Evolutionary conservation across 2,113 vertebrate genomes (phyloP).

Genomic region (Amia ocellicauda): DNA sequence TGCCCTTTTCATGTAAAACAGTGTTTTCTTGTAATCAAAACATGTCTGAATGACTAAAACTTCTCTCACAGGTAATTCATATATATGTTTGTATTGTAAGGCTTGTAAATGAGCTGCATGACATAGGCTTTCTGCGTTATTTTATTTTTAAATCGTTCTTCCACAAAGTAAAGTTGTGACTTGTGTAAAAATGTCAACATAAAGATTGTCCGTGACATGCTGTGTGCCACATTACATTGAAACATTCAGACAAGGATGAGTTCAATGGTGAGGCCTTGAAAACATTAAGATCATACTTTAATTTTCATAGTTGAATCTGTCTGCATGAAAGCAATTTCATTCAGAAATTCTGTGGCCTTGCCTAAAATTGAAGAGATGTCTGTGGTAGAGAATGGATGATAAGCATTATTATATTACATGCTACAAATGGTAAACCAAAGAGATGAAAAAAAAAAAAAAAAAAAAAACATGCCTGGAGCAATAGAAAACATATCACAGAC

Average conservation of each 20-base stretch:
- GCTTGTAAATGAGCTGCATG: too few species aligned
- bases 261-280: not conserved
- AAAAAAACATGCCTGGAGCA: not conserved
- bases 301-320: not conserved
- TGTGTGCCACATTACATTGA: not conserved
- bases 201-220: not conserved
- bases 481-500: too few species aligned
- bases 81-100: too few species aligned
- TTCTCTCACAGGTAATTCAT: too few species aligned
- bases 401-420: not conserved
- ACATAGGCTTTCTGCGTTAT: too few species aligned
- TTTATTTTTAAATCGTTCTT: too few species aligned
- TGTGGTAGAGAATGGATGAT: not conserved
- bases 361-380: not conserved
- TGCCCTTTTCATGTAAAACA: slow-evolving; percentile 2
- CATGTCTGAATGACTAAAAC: too few species aligned
- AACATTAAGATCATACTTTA: not conserved
- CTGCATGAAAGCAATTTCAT: slow-evolving; percentile 6
- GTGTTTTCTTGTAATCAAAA: not conserved
- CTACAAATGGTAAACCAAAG: not conserved
- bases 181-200: not conserved
- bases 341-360: slow-evolving; percentile 1
- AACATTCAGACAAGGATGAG: not conserved
- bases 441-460: not conserved
- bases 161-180: not conserved